A percentile compares a stretch with the other conserved stretches of the same genome.
These are phyloP conservation scores for Nomada fucata DNA, from an alignment of 2,888 invertebrate species.

Conservation along the genomic window DNA sequence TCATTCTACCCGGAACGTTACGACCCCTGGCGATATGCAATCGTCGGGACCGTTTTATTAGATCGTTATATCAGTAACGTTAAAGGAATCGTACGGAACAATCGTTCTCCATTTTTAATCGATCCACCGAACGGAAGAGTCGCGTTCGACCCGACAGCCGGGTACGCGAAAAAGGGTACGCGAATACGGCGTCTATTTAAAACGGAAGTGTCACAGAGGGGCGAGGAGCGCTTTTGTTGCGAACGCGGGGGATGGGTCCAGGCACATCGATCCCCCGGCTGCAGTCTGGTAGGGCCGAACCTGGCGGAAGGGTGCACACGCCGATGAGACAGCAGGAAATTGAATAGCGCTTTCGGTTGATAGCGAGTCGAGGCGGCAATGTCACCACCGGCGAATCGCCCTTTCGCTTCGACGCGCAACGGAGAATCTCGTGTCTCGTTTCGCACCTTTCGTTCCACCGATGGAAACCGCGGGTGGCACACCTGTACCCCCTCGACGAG, in stretches of 20 bases:
- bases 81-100: background rate
- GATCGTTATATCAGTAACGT: too few relatives aligned
- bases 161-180: conserved; percentile 15
- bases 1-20: too few relatives aligned
- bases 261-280: conserved; percentile 61
- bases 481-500: background rate
- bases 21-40: too few relatives aligned
- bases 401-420: conserved; percentile 46
- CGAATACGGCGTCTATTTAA: conserved; percentile 53
- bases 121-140: conserved; percentile 12
- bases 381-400: conserved; percentile 50
- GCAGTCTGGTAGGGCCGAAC: conserved; percentile 53
- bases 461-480: background rate
- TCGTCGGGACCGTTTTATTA: too few relatives aligned
- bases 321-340: conserved; percentile 60
- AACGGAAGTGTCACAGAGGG: conserved; percentile 55
- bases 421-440: conserved; percentile 22
- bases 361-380: conserved; percentile 49
- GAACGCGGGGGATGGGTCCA: conserved; percentile 35
- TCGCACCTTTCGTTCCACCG: background rate
- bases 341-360: conserved; percentile 63
- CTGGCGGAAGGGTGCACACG: conserved; percentile 19
- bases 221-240: conserved; percentile 47
- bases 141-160: background rate
- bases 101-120: background rate